These are phyloP conservation scores for Graphium colonna DNA, from an alignment of 2,888 invertebrate species.

Conservation along the genomic window DNA sequence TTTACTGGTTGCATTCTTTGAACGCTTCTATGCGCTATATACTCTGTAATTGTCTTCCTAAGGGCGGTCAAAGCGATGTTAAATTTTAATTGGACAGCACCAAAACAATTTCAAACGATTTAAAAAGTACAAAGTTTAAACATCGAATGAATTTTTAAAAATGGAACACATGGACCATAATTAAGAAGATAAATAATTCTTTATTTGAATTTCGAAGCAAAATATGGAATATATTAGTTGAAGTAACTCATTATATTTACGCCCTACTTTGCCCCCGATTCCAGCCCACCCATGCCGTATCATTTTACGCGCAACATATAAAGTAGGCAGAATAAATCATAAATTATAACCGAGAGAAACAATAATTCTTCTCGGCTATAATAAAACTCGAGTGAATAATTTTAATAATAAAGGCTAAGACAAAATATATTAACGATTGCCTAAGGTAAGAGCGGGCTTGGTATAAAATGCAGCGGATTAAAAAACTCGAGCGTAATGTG, in stretches of 20 bases:
- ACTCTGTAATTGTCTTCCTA: constrained; percentile 51
- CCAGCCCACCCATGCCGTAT: constrained; percentile 61
- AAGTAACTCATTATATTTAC: background rate
- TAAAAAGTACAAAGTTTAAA: too few relatives aligned
- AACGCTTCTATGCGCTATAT: constrained; percentile 41
- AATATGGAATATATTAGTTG: background rate
- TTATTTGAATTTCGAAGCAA: background rate
- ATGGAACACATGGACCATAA: background rate
- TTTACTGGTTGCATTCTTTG: constrained; percentile 70
- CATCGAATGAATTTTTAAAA: constrained; percentile 30
- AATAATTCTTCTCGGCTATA: constrained; percentile 51
- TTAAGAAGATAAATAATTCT: background rate
- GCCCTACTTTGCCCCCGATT: constrained; percentile 20
- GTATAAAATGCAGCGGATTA: constrained; percentile 37
- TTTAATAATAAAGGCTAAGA: constrained; percentile 62
- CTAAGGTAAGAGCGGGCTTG: constrained; percentile 14
- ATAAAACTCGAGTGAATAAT: constrained; percentile 58
- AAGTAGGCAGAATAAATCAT: constrained; percentile 48
- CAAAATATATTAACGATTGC: constrained; percentile 52
- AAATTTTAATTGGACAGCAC: too few relatives aligned
- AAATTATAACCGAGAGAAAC: constrained; percentile 61
- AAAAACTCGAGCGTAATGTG: constrained; percentile 48
- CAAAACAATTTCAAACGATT: too few relatives aligned
- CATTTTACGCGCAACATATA: constrained; percentile 51
- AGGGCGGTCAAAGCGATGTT: constrained; percentile 23